Conservation (phyloP, 2,113 vertebrate species). For the Dipodomys spectabilis region DNA sequence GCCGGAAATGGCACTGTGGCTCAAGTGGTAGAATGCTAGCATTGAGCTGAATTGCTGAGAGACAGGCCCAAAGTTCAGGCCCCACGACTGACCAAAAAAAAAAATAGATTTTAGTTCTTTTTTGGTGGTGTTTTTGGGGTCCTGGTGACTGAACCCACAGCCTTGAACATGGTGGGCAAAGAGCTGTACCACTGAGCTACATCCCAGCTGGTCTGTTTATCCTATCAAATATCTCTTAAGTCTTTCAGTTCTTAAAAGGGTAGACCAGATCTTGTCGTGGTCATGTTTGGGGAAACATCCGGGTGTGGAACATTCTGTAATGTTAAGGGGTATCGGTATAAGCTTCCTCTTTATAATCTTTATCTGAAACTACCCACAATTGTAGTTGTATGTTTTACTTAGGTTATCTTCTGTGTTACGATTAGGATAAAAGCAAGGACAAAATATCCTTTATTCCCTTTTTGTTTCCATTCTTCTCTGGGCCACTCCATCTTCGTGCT, state of each 20-base stretch:
- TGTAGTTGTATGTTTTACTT: neutral
- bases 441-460: neutral
- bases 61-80: no score
- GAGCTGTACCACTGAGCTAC: neutral
- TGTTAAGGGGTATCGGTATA: neutral
- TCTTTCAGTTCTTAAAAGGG: neutral
- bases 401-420: constrained; percentile 22
- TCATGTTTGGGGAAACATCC: neutral
- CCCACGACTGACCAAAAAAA: no score
- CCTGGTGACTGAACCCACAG: neutral
- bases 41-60: no score
- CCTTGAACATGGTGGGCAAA: neutral
- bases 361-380: neutral
- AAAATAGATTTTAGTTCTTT: neutral
- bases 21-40: no score
- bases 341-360: neutral
- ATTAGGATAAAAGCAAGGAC: constrained; percentile 9
- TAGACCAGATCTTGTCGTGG: neutral
- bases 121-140: neutral
- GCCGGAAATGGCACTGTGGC: no score
- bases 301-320: neutral
- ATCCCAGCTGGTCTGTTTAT: neutral
- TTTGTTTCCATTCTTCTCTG: neutral
- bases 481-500: neutral
- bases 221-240: constrained; percentile 10